Conservation (phyloP, 2,113 vertebrate species). For the Neodontobutis hainanensis region DNA sequence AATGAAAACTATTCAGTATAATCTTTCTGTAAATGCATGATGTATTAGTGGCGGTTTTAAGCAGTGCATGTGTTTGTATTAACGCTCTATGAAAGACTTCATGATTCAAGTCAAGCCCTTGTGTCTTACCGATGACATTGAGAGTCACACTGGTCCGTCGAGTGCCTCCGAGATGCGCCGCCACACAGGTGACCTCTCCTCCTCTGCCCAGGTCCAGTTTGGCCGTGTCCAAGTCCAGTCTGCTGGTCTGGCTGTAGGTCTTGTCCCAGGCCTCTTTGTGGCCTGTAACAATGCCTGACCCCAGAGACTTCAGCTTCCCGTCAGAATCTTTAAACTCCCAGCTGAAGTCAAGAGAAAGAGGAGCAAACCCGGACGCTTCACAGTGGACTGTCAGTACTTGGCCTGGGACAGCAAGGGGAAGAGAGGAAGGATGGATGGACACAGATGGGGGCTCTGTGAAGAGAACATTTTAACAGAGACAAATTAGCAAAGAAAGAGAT, state of each 20-base stretch:
- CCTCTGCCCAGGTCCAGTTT: slow-evolving; percentile 71
- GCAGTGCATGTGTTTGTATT: too few relatives aligned
- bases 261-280: slow-evolving; percentile 79
- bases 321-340: slow-evolving; percentile 72
- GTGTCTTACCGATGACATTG: slow-evolving; percentile 72
- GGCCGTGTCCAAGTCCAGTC: slow-evolving; percentile 62
- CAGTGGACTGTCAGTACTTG: slow-evolving; percentile 73
- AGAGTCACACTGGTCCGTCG: slow-evolving; percentile 57
- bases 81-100: too few relatives aligned
- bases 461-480: neutral
- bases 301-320: slow-evolving; percentile 53
- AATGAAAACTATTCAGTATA: too few relatives aligned
- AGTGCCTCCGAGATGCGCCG: slow-evolving; percentile 73
- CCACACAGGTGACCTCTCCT: slow-evolving; percentile 77
- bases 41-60: too few relatives aligned
- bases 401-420: slow-evolving; percentile 71
- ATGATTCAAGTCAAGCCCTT: too few relatives aligned
- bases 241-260: slow-evolving; percentile 78
- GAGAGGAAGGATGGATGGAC: slow-evolving; percentile 65
- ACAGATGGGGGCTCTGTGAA: slow-evolving; percentile 61
- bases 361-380: slow-evolving; percentile 80
- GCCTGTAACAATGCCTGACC: slow-evolving; percentile 69
- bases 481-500: neutral
- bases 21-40: too few relatives aligned
- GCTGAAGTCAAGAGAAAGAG: slow-evolving; percentile 77